Evolutionary conservation across 35 echinoderm and acorn worm genomes (phyloP), one percentile per base, ranked within the genome.

Genomic region (Amphiura filiformis): DNA sequence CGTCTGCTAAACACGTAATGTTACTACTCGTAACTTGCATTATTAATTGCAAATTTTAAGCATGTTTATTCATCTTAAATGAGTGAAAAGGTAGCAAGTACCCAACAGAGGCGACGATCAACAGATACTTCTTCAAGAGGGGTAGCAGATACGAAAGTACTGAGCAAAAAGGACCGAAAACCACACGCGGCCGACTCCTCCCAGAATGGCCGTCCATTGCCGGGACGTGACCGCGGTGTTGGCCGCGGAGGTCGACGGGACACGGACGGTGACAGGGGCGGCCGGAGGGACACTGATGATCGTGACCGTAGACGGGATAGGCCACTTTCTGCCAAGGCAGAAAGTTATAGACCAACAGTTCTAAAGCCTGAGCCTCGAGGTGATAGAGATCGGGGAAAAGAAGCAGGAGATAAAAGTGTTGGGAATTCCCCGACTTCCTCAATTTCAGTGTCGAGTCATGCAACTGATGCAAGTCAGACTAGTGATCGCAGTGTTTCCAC

Each of bases 201-300:
- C 83, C 83, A 85, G 64, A 85, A 85, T 85, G 83, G 83, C 56
- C 57, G 83, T 56, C 44, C 83, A 35, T 56, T 37, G 32, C 83
- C 83, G 32, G 83, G 18, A n/a, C 40, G 83, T 35, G 35, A 33
- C 64, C 83, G 83, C 83, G 61, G 61, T 30, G 61, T 11, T 70
- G 83, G 39, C 47, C 40, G 83, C 35, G 35, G 34, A 35, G 32
- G 52, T 56, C 33, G 83, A 56, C 83, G 83, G 49, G 83, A 85
- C 31, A 65, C 56, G 15, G 83, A 85, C 31, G 81, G 20, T 20
- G 7, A 56, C 22, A 41, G 81, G 20, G 31, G 81, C n/a, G 32
- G 32, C 39, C 32, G 81, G 47, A 42, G 41, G 42, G 49, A 85
- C 56, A 34, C 52, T 17, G 49, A 85, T 17, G 35, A 70, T 37